Base-by-base conservation (phyloP, 2,888 invertebrate species). In the Spilosoma lubricipeda region DNA sequence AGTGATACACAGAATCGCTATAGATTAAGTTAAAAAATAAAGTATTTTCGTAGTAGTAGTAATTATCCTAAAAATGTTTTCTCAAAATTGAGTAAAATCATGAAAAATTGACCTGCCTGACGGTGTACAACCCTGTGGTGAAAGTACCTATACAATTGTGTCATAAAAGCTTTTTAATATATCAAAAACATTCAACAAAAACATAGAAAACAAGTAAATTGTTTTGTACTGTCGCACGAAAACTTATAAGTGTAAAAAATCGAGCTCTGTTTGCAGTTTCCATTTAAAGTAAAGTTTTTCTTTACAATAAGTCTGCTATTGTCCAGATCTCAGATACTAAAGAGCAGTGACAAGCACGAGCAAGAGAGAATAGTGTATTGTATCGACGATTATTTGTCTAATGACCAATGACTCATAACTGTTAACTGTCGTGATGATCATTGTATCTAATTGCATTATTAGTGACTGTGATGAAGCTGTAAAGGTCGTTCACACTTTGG, bases 361-460 rank as follows among this genome's bases (percentile, higher is more conserved):
- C 52, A 56, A 56, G n/a, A 56, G 9, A 56, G 52, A 56, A 56
- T 27, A 59, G 30, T 63, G 45, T 48, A 73, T 39, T 36, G 39
- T 64, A 65, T 56, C 65, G 48, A 59, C n/a, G 39, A 39, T 56
- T 42, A 72, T 56, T 72, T 48, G 59, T 18, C 67, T 65, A 66
- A 63, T 70, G 70, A 70, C 65, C 65, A 65, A 73, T 66, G 70
- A 59, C 69, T 70, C 45, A 66, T 73, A 73, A 66, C 73, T 36
- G 73, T 73, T 18, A 45, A 33, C 64, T 66, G 67, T 72, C 63
- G 56, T 67, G 72, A 63, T 70, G 64, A 70, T 70, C 70, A 66
- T 65, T 70, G 66, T 70, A 15, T 27, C 69, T 64, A 73, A 73
- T 73, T 70, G 73, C 39, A 70, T 66, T 70, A 70, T 42, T 30